A percentile compares a stretch with the other conserved stretches of the same genome.
These are phyloP conservation scores for Cremastinae sp. DNA, from an alignment of 2,888 invertebrate genomes.

Conservation along the genomic window DNA sequence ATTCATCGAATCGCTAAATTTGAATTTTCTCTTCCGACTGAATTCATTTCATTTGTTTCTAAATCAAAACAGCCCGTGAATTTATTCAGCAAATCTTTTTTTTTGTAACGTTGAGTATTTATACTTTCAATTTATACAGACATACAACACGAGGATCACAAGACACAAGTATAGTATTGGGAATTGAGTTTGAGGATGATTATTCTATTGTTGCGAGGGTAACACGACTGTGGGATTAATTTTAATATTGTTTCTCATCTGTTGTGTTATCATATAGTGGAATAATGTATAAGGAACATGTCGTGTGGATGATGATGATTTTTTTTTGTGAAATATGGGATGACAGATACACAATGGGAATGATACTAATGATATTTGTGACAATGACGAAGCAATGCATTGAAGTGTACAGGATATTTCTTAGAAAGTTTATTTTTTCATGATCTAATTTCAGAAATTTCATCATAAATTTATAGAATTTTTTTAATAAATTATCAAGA, in stretches of 20 bases:
- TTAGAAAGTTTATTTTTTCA: not conserved
- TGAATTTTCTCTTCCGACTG: constrained; percentile 11
- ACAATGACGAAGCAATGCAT: constrained; percentile 8
- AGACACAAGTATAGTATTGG: constrained; percentile 70
- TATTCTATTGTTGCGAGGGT: constrained; percentile 27
- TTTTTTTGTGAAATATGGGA: constrained; percentile 43
- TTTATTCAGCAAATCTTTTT: constrained; percentile 67
- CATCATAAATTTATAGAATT: no score
- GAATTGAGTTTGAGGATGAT: constrained; percentile 63
- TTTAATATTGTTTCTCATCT: not conserved
- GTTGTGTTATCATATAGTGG: not conserved
- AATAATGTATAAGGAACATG: constrained; percentile 9
- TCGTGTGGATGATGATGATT: constrained; percentile 48
- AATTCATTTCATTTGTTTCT: constrained; percentile 9
- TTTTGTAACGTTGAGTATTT: constrained; percentile 79
- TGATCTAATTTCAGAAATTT: not conserved
- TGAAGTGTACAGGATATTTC: not conserved
- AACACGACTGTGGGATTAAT: constrained; percentile 27
- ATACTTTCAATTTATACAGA: constrained; percentile 79
- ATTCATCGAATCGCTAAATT: no score
- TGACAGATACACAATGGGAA: constrained; percentile 43
- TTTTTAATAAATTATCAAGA: no score
- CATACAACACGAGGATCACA: constrained; percentile 78
- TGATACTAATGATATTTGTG: constrained; percentile 27
- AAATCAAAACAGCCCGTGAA: constrained; percentile 59